Percentiles rank a stretch among this genome's conserved stretches.
Evolutionary conservation across 2,888 invertebrate species (phyloP).

Genomic region (Copidosoma aretas): DNA sequence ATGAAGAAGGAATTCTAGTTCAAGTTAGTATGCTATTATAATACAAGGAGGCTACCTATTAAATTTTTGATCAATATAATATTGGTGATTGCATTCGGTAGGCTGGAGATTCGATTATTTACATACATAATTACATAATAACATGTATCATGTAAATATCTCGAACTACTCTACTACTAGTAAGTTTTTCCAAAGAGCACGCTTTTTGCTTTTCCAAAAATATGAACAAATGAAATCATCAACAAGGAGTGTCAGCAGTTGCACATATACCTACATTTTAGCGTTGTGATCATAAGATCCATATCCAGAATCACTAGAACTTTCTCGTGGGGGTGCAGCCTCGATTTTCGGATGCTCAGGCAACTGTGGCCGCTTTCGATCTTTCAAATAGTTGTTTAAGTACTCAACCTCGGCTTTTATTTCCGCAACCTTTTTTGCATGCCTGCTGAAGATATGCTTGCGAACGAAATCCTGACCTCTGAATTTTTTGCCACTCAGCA

Average conservation of each 20-base stretch:
- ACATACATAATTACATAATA: not conserved
- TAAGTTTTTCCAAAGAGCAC: not conserved
- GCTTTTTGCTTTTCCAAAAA: not conserved
- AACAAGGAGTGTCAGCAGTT: conserved; percentile 47
- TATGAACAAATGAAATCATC: conserved; percentile 24
- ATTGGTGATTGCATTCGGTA: too few species aligned
- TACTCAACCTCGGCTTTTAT: conserved; percentile 96
- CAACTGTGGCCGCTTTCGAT: conserved; percentile 92
- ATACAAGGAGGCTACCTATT: too few species aligned
- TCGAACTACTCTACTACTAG: not conserved
- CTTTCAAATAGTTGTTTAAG: conserved; percentile 95
- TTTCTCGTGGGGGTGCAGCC: conserved; percentile 61
- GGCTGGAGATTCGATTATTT: not conserved
- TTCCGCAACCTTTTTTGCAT: conserved; percentile 95
- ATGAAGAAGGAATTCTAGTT: too few species aligned
- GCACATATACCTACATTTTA: conserved; percentile 53
- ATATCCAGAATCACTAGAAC: conserved; percentile 63
- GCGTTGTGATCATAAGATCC: conserved; percentile 62
- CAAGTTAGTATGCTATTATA: too few species aligned
- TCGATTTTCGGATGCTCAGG: conserved; percentile 80
- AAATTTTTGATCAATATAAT: too few species aligned
- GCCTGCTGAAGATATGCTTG: conserved; percentile 98
- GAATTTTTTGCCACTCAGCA: conserved; percentile 97
- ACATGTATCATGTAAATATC: not conserved
- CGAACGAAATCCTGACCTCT: conserved; percentile 98